Conservation (phyloP, 92 coral and sea anemone genomes). For the Heteractis magnifica region DNA sequence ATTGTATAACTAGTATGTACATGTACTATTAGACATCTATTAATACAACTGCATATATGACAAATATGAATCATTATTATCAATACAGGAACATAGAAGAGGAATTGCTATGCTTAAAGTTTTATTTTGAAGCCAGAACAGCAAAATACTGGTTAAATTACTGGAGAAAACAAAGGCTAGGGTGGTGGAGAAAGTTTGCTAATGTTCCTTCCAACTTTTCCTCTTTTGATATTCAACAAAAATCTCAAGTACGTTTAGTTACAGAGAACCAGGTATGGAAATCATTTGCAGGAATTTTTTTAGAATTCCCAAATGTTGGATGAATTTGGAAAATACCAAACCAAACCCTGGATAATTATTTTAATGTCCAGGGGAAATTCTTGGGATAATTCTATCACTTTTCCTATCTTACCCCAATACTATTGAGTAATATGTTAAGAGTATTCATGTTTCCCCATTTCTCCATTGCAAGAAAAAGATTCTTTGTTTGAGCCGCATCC, state of each 20-base stretch:
- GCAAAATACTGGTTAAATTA: constrained; percentile 81
- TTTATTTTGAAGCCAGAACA: constrained; percentile 68
- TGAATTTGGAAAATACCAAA: neutral
- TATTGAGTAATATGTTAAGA: no score
- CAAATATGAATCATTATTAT: neutral
- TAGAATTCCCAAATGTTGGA: neutral
- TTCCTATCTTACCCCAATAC: no score
- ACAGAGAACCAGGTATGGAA: constrained; percentile 48
- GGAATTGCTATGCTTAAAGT: constrained; percentile 63
- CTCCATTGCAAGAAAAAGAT: no score
- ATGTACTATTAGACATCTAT: no score
- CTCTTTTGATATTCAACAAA: constrained; percentile 48
- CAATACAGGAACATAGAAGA: constrained; percentile 60
- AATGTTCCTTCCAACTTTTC: constrained; percentile 75
- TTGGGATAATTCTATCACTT: no score
- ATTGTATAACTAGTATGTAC: neutral
- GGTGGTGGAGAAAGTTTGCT: constrained; percentile 97
- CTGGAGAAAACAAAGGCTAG: constrained; percentile 88
- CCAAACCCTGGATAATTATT: no score
- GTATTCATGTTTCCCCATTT: no score
- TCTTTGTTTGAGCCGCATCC: no score
- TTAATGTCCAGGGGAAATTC: no score
- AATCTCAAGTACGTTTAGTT: constrained; percentile 7
- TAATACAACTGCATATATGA: neutral
- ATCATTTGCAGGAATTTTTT: neutral